phyloP scores from a whole-genome alignment of 2,797 vertebrate species.

The Rhinichthys osculus region DNA sequence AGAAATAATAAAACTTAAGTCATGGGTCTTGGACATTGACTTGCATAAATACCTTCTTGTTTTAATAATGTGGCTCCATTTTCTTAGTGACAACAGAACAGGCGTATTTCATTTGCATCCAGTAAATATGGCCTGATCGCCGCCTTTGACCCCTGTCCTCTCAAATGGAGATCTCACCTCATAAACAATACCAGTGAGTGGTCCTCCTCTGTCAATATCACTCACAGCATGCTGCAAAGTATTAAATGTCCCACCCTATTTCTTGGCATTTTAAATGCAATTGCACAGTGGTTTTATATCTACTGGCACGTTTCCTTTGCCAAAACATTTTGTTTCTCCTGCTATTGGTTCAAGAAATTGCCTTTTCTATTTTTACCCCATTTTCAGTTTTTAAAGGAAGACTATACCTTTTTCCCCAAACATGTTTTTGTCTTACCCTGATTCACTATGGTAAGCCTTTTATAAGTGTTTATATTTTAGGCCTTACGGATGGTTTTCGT shows the following conservation, averaged over 20 bases:
- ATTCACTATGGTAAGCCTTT: not conserved
- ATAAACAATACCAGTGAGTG: not conserved
- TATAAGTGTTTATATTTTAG: not conserved
- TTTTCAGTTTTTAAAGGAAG: not conserved
- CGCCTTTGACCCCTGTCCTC: not conserved
- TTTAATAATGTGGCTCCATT: not conserved
- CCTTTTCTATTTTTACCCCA: not conserved
- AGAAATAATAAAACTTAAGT: not conserved
- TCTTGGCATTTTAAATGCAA: not conserved
- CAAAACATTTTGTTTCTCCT: not conserved
- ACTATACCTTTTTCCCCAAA: not conserved
- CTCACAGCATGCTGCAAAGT: not conserved
- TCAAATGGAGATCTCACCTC: not conserved
- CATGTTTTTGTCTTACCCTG: not conserved
- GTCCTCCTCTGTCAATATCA: conserved; percentile 15
- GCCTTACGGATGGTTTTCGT: not conserved
- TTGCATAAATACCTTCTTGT: not conserved
- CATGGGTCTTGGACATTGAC: not conserved
- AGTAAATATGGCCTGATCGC: not conserved
- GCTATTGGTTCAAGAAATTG: not conserved
- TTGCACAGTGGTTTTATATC: not conserved
- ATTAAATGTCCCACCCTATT: not conserved
- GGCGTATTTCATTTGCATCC: not conserved
- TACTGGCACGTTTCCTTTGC: not conserved
- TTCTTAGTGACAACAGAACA: not conserved